phyloP scores from a whole-genome alignment of 2,888 invertebrate genomes.

The Athalia circularis region DNA sequence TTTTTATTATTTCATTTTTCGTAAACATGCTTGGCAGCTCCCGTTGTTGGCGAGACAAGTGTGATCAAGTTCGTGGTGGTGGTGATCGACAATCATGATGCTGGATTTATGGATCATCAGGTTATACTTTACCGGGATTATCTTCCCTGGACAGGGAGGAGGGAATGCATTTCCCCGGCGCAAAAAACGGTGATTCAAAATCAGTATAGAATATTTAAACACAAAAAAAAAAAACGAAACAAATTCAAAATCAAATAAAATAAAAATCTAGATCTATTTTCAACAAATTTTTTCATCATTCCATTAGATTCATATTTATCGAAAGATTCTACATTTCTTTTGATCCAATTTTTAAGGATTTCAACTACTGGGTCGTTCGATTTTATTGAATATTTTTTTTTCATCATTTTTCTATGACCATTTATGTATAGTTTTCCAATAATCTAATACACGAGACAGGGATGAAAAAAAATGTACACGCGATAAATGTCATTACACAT shows the following conservation, averaged over 20 bases:
- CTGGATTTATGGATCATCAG: slow-evolving; percentile 65
- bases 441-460: too few species aligned
- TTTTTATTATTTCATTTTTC: slow-evolving; percentile 26
- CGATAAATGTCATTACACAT: not conserved
- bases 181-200: slow-evolving; percentile 66
- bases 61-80: slow-evolving; percentile 4
- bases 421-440: too few species aligned
- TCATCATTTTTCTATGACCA: too few species aligned
- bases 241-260: not conserved
- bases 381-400: too few species aligned
- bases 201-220: not conserved
- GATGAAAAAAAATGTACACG: too few species aligned
- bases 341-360: too few species aligned
- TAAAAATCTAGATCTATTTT: not conserved
- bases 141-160: slow-evolving; percentile 66
- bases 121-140: slow-evolving; percentile 66
- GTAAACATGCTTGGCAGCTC: slow-evolving; percentile 62
- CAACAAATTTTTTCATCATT: not conserved
- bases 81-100: slow-evolving; percentile 61
- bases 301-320: too few species aligned
- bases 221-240: not conserved
- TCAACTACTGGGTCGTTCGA: too few species aligned
- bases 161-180: slow-evolving; percentile 60
- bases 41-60: slow-evolving; percentile 57
- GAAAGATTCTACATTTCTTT: too few species aligned